These are phyloP conservation scores for Macropodus opercularis DNA, from an alignment of 2,797 vertebrate genomes.

Conservation along the genomic window DNA sequence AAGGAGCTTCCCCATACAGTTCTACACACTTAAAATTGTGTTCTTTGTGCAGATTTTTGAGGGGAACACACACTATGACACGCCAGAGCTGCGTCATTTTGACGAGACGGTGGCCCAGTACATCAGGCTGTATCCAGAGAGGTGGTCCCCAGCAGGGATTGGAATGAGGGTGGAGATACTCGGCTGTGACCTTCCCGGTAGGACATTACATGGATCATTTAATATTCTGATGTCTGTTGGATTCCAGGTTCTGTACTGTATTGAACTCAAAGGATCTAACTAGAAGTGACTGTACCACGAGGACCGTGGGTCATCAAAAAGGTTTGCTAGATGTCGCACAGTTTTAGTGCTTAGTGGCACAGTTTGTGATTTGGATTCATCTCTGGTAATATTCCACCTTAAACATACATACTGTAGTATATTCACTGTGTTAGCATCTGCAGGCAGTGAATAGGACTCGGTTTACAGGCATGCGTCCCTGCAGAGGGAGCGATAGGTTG, in stretches of 20 bases:
- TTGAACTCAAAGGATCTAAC: conserved; percentile 29
- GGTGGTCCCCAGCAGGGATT: conserved; percentile 95
- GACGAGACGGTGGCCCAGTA: conserved; percentile 89
- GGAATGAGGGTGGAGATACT: conserved; percentile 97
- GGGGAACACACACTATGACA: conserved; percentile 95
- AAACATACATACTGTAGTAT: not conserved
- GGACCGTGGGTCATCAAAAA: conserved; percentile 27
- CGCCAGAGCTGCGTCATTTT: conserved; percentile 92
- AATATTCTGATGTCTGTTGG: conserved; percentile 10
- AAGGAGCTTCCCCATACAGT: not conserved
- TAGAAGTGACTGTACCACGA: conserved; percentile 45
- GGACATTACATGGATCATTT: conserved; percentile 44
- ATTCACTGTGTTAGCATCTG: conserved; percentile 7
- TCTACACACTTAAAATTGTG: not conserved
- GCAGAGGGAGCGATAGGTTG: conserved; percentile 40
- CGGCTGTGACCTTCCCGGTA: conserved; percentile 96
- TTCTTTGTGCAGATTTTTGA: conserved; percentile 87
- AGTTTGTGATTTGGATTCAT: conserved; percentile 2
- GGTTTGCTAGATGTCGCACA: conserved; percentile 28
- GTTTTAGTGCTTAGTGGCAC: not conserved
- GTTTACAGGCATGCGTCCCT: conserved; percentile 62
- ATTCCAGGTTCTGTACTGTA: conserved; percentile 9
- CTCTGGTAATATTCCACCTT: conserved; percentile 33
- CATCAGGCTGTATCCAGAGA: conserved; percentile 90
- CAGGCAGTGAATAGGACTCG: conserved; percentile 45